A percentile compares a stretch with the other conserved stretches of the same genome.
phyloP scores from a whole-genome alignment of 2,113 vertebrate genomes.

The Oncorhynchus tshawytscha region DNA sequence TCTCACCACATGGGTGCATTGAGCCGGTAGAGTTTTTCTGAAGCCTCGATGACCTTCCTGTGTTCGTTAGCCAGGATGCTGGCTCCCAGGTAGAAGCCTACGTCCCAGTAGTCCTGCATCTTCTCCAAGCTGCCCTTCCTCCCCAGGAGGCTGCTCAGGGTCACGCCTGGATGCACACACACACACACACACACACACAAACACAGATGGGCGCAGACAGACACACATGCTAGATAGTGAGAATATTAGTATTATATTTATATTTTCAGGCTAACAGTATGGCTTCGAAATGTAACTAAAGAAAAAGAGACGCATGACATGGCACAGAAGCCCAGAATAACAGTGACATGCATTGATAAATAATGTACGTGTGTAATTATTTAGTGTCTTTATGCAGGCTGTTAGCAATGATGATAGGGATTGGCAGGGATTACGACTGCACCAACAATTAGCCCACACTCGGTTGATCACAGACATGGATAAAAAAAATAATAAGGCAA shows the following conservation, averaged over 20 bases:
- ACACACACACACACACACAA: constrained; percentile 2
- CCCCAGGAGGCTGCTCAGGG: constrained; percentile 83
- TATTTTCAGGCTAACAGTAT: background rate
- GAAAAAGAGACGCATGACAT: background rate
- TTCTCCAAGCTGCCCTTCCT: constrained; percentile 86
- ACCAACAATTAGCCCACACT: background rate
- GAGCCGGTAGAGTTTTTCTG: constrained; percentile 87
- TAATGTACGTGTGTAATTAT: background rate
- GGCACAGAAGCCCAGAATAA: background rate
- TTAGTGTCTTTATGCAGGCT: background rate
- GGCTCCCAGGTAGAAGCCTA: constrained; percentile 87
- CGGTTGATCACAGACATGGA: background rate
- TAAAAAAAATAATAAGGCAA: too few species aligned
- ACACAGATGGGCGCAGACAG: background rate
- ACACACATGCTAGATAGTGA: background rate
- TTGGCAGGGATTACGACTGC: background rate
- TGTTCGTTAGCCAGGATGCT: constrained; percentile 83
- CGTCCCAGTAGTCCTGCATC: constrained; percentile 91
- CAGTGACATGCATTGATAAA: background rate
- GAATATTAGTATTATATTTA: background rate
- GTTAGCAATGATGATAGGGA: background rate
- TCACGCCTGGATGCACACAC: constrained; percentile 73
- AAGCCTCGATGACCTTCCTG: constrained; percentile 82
- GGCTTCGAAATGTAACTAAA: background rate
- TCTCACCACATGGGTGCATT: constrained; percentile 86